phyloP scores from a whole-genome alignment of 2,113 vertebrate species.

The Scomber colias region DNA sequence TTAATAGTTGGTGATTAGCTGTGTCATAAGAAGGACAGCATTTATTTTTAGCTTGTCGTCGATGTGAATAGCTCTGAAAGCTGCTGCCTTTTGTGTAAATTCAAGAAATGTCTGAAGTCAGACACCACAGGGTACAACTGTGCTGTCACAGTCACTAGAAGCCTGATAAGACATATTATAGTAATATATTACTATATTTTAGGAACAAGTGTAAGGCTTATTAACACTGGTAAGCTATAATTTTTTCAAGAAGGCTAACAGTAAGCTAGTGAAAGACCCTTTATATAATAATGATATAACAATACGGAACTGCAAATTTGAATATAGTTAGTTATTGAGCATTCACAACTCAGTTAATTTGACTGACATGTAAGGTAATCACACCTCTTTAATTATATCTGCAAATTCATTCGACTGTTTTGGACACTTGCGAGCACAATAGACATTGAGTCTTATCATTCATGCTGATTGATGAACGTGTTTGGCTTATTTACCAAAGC shows the following conservation, averaged over 20 bases:
- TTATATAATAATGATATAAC: not conserved
- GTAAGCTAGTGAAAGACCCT: not conserved
- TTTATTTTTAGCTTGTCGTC: slow-evolving; percentile 67
- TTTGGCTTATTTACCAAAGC: too few species aligned
- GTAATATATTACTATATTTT: too few species aligned
- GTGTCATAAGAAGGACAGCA: slow-evolving; percentile 35
- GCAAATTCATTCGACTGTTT: not conserved
- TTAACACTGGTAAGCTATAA: not conserved
- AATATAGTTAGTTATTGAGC: not conserved
- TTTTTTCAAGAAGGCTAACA: not conserved
- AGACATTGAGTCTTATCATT: not conserved
- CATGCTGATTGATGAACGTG: not conserved
- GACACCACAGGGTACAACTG: slow-evolving; percentile 16
- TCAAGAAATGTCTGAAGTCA: slow-evolving; percentile 39
- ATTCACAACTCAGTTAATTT: not conserved
- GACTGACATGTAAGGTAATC: not conserved
- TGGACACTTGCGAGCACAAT: not conserved
- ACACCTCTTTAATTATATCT: not conserved
- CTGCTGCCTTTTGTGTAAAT: slow-evolving; percentile 42
- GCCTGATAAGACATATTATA: not conserved
- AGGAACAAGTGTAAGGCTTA: too few species aligned
- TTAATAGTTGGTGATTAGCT: slow-evolving; percentile 52
- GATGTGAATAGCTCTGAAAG: slow-evolving; percentile 66
- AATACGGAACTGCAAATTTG: not conserved
- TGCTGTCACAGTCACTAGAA: not conserved